phyloP scores from a whole-genome alignment of 92 coral and sea anemone genomes.

The Phenganax subtilis region DNA sequence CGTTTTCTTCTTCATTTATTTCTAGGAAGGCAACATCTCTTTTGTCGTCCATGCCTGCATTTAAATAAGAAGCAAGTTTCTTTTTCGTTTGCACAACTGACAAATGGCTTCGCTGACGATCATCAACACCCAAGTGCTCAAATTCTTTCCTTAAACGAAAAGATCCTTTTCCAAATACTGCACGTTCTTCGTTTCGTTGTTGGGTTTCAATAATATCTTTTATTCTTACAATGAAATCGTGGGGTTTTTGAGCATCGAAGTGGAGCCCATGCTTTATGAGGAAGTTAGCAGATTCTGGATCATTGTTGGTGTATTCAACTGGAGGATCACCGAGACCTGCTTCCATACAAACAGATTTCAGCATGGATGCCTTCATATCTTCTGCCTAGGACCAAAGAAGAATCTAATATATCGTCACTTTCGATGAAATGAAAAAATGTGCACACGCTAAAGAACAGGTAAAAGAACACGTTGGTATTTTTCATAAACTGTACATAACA shows the following conservation, averaged over 20 bases:
- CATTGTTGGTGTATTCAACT: conserved; percentile 33
- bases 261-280: conserved; percentile 43
- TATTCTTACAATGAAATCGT: conserved; percentile 38
- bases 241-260: conserved; percentile 45
- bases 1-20: neutral
- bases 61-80: conserved; percentile 22
- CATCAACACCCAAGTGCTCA: conserved; percentile 37
- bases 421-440: too few relatives aligned
- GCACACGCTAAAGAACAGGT: too few relatives aligned
- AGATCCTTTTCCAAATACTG: conserved; percentile 43
- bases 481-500: too few relatives aligned
- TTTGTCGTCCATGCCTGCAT: conserved; percentile 29
- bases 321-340: conserved; percentile 51
- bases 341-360: conserved; percentile 37
- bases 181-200: conserved; percentile 47
- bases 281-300: conserved; percentile 44
- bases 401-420: neutral
- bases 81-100: conserved; percentile 23
- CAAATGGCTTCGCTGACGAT: conserved; percentile 30
- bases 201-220: conserved; percentile 40
- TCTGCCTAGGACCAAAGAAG: conserved; percentile 30
- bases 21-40: conserved; percentile 9
- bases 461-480: too few relatives aligned
- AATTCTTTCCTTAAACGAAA: conserved; percentile 32
- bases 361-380: conserved; percentile 42